These are phyloP conservation scores for Cyprinodon variegatus DNA, from an alignment of 2,113 vertebrate genomes.

Conservation along the genomic window DNA sequence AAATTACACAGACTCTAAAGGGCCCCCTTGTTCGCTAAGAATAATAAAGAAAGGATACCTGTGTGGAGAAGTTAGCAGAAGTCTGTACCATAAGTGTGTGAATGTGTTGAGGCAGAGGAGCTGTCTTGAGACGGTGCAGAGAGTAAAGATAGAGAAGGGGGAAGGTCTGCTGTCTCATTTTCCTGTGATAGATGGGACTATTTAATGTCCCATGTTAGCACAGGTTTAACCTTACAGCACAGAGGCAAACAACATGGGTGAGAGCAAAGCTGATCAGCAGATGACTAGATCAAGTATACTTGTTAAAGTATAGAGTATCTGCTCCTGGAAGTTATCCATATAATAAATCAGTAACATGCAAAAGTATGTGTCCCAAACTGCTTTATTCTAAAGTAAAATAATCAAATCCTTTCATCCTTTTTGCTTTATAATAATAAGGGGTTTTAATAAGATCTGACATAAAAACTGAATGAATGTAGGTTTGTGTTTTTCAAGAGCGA, in stretches of 20 bases:
- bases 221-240: slow-evolving; percentile 65
- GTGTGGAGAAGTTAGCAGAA: slow-evolving; percentile 55
- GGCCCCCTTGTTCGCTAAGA: slow-evolving; percentile 71
- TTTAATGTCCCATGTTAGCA: slow-evolving; percentile 60
- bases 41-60: slow-evolving; percentile 75
- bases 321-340: neutral
- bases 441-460: neutral
- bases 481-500: no score
- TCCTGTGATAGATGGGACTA: slow-evolving; percentile 72
- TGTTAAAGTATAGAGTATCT: neutral
- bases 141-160: neutral
- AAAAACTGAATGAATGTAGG: neutral
- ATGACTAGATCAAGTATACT: neutral
- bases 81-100: slow-evolving; percentile 50
- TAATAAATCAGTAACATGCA: no score
- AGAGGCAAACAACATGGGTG: slow-evolving; percentile 8
- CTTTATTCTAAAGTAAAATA: neutral
- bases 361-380: neutral
- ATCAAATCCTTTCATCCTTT: no score
- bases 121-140: slow-evolving; percentile 15
- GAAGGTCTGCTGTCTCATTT: slow-evolving; percentile 66
- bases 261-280: slow-evolving; percentile 11
- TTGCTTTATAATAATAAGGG: no score
- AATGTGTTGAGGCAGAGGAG: slow-evolving; percentile 43
- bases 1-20: slow-evolving; percentile 69